These are phyloP conservation scores for Etheostoma spectabile DNA, from an alignment of 2,113 vertebrate genomes.

Conservation along the genomic window DNA sequence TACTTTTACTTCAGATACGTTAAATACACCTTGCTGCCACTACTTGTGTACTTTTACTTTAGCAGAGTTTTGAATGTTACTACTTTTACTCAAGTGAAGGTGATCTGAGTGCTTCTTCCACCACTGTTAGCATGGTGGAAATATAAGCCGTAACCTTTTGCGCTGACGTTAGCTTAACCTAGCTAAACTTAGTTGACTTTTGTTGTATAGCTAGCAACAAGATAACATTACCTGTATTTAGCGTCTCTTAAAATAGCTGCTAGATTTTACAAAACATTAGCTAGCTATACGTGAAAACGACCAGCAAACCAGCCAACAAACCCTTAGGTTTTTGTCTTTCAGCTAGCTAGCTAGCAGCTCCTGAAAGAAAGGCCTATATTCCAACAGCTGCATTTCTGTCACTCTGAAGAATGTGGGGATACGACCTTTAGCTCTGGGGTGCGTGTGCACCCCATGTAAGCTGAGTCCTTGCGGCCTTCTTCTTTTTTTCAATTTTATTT, in stretches of 20 bases:
- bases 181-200: no score
- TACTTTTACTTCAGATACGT: background rate
- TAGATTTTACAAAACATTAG: background rate
- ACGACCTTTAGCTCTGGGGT: no score
- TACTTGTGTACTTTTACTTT: background rate
- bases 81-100: background rate
- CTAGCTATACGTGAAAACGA: background rate
- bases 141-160: background rate
- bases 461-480: no score
- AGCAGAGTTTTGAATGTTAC: background rate
- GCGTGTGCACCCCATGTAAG: no score
- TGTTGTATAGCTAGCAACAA: no score
- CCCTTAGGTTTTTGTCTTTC: background rate
- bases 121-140: no score
- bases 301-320: background rate
- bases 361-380: background rate
- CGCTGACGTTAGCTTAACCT: background rate
- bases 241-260: background rate
- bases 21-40: background rate
- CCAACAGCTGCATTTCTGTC: background rate
- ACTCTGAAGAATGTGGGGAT: background rate
- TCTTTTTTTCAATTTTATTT: no score
- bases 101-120: background rate
- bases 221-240: background rate
- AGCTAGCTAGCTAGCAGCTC: background rate